Evolutionary conservation across 1,140 invertebrate genomes (phyloP).

Genomic region (Elymnias hypermnestra): DNA sequence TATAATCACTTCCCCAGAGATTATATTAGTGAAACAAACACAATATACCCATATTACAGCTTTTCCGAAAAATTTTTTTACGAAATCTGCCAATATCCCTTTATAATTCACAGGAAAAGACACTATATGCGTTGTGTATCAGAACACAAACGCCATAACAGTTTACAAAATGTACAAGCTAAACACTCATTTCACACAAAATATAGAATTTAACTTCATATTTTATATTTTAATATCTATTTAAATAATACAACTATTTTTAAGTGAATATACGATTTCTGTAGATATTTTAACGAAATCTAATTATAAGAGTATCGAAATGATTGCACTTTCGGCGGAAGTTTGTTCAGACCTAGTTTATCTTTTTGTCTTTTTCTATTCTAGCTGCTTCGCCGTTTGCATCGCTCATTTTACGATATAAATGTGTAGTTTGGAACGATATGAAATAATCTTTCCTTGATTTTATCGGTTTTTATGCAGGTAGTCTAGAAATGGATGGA

Average conservation of each 20-base stretch:
- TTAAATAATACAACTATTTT: too few species aligned
- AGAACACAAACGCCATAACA: conserved; percentile 74
- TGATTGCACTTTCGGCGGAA: conserved; percentile 42
- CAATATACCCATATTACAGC: conserved; percentile 21
- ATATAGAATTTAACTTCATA: conserved; percentile 2
- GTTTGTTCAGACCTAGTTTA: conserved; percentile 18
- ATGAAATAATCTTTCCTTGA: too few species aligned
- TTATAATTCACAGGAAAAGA: conserved; percentile 32
- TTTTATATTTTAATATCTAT: neutral
- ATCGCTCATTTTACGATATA: conserved; percentile 10
- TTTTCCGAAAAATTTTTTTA: neutral
- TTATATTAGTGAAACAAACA: conserved; percentile 20
- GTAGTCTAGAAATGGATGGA: too few species aligned
- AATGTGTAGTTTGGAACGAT: neutral
- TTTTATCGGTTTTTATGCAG: too few species aligned
- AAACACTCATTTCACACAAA: conserved; percentile 4
- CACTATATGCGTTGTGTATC: conserved; percentile 70
- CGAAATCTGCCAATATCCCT: neutral
- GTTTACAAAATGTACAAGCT: conserved; percentile 53
- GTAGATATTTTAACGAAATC: neutral
- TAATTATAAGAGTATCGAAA: conserved; percentile 29
- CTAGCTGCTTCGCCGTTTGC: conserved; percentile 3
- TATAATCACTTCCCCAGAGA: conserved; percentile 1
- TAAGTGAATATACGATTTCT: too few species aligned
- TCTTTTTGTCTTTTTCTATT: conserved; percentile 11